These are phyloP conservation scores for Pterobdella sp. DNA, from an alignment of 2,888 invertebrate species.

Conservation along the genomic window DNA sequence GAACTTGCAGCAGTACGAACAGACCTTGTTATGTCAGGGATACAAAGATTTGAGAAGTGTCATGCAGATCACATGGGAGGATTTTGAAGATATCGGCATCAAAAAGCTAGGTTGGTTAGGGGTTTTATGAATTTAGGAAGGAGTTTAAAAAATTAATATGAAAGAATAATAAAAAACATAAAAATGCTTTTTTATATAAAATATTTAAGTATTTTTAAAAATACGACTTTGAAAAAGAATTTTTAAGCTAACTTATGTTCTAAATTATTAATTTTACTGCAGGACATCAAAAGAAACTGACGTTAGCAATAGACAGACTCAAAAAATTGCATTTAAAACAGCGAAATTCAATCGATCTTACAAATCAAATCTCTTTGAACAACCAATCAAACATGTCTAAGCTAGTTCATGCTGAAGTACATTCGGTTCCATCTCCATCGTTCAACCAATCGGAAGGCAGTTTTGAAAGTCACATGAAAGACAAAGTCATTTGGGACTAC, in stretches of 20 bases:
- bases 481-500: not conserved
- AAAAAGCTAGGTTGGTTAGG: slow-evolving; percentile 52
- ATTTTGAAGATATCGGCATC: slow-evolving; percentile 83
- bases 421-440: not conserved
- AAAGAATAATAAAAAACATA: no score
- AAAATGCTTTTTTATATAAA: not conserved
- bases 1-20: slow-evolving; percentile 82
- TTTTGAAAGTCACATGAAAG: not conserved
- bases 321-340: slow-evolving; percentile 61
- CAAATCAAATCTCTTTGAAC: not conserved
- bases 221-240: not conserved
- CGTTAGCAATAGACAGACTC: slow-evolving; percentile 89
- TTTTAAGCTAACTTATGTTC: not conserved
- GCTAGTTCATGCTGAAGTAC: not conserved
- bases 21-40: slow-evolving; percentile 80
- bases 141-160: no score
- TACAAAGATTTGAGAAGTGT: slow-evolving; percentile 88
- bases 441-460: not conserved
- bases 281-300: slow-evolving; percentile 96
- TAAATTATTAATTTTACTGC: not conserved
- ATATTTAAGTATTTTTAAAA: not conserved
- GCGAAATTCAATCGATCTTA: not conserved
- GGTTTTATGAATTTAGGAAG: no score
- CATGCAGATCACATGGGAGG: slow-evolving; percentile 93
- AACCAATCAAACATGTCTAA: slow-evolving; percentile 11